Evolutionary conservation across 2,113 vertebrate species (phyloP).

Genomic region (Lepus timidus): DNA sequence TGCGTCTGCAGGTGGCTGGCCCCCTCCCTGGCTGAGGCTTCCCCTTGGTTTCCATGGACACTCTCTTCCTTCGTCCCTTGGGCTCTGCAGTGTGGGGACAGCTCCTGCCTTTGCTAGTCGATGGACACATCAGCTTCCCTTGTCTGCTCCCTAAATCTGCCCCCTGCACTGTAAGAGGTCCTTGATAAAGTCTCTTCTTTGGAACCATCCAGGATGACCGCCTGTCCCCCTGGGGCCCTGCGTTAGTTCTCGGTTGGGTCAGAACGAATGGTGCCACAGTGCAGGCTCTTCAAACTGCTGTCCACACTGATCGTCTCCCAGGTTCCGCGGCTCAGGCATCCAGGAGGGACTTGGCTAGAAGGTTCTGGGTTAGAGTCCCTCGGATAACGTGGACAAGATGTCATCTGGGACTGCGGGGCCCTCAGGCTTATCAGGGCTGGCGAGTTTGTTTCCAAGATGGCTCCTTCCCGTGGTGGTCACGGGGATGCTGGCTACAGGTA

Average conservation of each 20-base stretch:
- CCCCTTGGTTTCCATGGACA: not conserved
- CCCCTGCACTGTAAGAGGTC: not conserved
- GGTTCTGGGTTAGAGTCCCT: not conserved
- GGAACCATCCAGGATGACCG: not conserved
- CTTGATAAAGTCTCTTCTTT: conserved; percentile 50
- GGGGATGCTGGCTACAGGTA: not conserved
- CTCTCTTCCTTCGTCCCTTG: not conserved
- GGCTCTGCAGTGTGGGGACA: not conserved
- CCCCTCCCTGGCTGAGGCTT: not conserved
- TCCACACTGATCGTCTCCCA: not conserved
- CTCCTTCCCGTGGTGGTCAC: not conserved
- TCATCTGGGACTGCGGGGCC: not conserved
- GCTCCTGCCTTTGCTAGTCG: not conserved
- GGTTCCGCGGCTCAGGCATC: conserved; percentile 33
- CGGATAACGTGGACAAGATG: not conserved
- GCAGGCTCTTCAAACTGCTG: not conserved
- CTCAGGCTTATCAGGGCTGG: not conserved
- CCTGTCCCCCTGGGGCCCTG: conserved; percentile 2
- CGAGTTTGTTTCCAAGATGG: not conserved
- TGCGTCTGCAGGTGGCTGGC: not conserved
- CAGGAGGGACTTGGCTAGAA: conserved; percentile 49
- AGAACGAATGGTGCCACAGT: not conserved
- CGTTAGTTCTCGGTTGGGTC: conserved; percentile 20
- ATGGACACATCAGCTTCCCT: not conserved
- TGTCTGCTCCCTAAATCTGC: not conserved